A percentile compares a stretch with the other conserved stretches of the same genome.
Evolutionary conservation across 1,140 invertebrate species (phyloP).

Genomic region (Solenopsis fugax): DNA sequence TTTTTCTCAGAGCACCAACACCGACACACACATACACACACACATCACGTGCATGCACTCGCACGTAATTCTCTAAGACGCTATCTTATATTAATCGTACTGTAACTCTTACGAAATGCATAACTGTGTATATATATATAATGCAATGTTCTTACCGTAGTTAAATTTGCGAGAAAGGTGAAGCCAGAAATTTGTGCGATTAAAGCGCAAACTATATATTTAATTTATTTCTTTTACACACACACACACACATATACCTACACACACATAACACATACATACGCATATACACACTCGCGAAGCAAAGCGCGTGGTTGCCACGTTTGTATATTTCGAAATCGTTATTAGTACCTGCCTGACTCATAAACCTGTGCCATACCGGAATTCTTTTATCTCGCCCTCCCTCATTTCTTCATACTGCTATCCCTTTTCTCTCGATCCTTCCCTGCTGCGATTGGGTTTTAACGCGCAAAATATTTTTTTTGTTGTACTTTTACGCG

Average conservation of each 20-base stretch:
- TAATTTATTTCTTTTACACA: constrained; percentile 74
- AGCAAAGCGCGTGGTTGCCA: constrained; percentile 38
- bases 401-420: background rate
- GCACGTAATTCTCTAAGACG: constrained; percentile 13
- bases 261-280: background rate
- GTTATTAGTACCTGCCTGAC: constrained; percentile 70
- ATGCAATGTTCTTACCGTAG: constrained; percentile 83
- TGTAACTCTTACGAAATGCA: constrained; percentile 83
- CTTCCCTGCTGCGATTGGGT: constrained; percentile 22
- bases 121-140: constrained; percentile 77
- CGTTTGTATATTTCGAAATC: constrained; percentile 60
- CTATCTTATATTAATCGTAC: constrained; percentile 79
- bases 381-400: constrained; percentile 8
- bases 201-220: constrained; percentile 68
- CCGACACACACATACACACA: background rate
- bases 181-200: constrained; percentile 63
- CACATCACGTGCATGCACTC: background rate
- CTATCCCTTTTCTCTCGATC: background rate
- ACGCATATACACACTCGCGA: constrained; percentile 18
- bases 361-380: constrained; percentile 70
- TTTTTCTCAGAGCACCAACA: background rate
- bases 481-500: constrained; percentile 9
- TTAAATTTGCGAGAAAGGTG: constrained; percentile 71
- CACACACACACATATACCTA: background rate
- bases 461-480: constrained; percentile 27